These are phyloP conservation scores for Hippocampus kuda DNA, from an alignment of 2,797 vertebrate genomes.

Conservation along the genomic window DNA sequence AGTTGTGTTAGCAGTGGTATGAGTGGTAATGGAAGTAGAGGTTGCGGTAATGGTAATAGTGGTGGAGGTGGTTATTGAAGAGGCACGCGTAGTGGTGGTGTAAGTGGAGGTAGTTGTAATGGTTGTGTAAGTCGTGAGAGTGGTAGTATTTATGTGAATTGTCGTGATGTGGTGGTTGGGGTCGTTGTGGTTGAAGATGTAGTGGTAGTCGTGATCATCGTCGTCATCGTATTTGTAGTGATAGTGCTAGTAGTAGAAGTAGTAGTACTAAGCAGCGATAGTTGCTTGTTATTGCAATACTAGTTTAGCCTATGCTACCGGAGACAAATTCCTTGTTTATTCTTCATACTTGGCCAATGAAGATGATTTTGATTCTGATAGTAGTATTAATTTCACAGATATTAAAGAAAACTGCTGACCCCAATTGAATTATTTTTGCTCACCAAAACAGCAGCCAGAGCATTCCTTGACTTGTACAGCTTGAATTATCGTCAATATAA, in stretches of 20 bases:
- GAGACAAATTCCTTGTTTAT: too few species aligned
- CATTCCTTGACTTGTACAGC: neutral
- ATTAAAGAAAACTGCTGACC: neutral
- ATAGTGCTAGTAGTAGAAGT: neutral
- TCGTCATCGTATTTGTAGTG: neutral
- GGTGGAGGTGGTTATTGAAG: neutral
- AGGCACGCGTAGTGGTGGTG: neutral
- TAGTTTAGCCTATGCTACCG: neutral
- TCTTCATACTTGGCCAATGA: too few species aligned
- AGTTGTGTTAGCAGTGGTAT: too few species aligned
- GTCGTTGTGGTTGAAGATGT: too few species aligned
- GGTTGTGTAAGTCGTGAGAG: too few species aligned
- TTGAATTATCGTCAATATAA: neutral
- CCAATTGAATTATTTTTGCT: neutral
- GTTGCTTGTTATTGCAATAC: neutral
- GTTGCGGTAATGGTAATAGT: neutral
- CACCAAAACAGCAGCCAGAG: neutral
- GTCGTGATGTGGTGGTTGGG: too few species aligned
- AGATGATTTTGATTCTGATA: too few species aligned
- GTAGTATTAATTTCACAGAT: neutral
- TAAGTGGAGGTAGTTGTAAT: neutral
- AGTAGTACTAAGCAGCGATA: neutral
- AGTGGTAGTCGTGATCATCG: too few species aligned
- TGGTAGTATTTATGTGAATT: too few species aligned
- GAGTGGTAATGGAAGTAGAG: neutral